Evolutionary conservation across 2,797 vertebrate genomes (phyloP).

Genomic region (Ciconia nigra): DNA sequence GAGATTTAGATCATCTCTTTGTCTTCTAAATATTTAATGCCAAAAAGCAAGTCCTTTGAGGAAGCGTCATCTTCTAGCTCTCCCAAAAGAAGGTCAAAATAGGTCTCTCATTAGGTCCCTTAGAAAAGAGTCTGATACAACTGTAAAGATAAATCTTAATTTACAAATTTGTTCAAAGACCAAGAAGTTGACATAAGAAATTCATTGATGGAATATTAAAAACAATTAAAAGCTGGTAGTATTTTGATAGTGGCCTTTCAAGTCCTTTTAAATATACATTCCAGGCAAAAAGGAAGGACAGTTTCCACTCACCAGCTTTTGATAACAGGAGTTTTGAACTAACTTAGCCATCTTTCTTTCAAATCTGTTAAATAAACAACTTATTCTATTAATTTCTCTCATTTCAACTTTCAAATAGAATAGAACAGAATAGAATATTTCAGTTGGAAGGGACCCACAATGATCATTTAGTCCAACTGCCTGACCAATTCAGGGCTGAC

Average conservation of each 20-base stretch:
- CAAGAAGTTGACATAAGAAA: not conserved
- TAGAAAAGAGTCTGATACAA: not conserved
- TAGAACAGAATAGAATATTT: not conserved
- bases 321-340: not conserved
- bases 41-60: conserved; percentile 26
- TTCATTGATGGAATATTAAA: fast-evolving
- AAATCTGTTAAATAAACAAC: not conserved
- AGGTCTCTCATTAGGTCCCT: not conserved
- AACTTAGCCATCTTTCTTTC: not conserved
- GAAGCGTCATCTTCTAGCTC: conserved; percentile 6
- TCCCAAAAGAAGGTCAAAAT: not conserved
- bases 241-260: not conserved
- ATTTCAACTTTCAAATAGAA: not conserved
- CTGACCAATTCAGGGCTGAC: not conserved
- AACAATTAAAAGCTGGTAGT: not conserved
- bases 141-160: not conserved
- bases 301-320: not conserved
- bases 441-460: not conserved
- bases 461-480: fast-evolving
- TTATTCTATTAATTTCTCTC: not conserved
- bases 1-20: conserved; percentile 19
- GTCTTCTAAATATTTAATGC: conserved; percentile 58
- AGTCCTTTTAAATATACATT: not conserved
- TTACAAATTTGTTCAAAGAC: not conserved
- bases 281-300: not conserved